These are phyloP conservation scores for Euplexia lucipara DNA, from an alignment of 2,888 invertebrate genomes.

Conservation along the genomic window DNA sequence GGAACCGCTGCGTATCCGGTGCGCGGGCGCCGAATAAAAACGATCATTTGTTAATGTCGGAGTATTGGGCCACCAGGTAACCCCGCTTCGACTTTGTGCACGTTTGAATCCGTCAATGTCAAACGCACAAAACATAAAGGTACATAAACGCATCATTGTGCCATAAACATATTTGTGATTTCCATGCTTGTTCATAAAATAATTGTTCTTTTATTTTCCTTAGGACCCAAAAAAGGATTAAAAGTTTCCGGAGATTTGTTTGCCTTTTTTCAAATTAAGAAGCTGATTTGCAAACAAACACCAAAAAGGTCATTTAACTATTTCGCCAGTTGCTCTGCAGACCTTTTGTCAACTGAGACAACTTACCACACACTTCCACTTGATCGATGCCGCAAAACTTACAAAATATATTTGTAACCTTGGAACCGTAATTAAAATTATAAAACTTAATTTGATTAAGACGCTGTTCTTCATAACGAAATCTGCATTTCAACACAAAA, in stretches of 20 bases:
- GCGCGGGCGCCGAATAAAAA: conserved; percentile 87
- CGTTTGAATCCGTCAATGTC: conserved; percentile 72
- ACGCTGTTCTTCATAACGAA: neutral
- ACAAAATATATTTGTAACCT: neutral
- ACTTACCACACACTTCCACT: neutral
- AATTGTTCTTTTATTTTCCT: neutral
- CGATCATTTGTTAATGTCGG: conserved; percentile 87
- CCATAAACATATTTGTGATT: conserved; percentile 13
- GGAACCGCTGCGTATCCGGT: conserved; percentile 89
- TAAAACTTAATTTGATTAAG: neutral
- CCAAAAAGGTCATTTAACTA: neutral
- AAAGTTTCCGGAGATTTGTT: neutral
- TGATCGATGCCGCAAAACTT: neutral
- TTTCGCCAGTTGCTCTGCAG: neutral
- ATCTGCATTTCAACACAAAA: conserved; percentile 7
- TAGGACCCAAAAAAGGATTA: neutral
- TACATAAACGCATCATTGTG: conserved; percentile 14
- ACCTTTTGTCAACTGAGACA: too few relatives aligned
- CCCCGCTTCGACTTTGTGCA: conserved; percentile 68
- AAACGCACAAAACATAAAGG: conserved; percentile 42
- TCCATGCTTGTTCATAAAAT: conserved; percentile 4
- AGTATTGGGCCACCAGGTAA: conserved; percentile 80
- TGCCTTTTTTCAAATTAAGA: neutral
- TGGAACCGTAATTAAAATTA: neutral
- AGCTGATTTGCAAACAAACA: neutral